Percentiles rank a stretch among this genome's conserved stretches.
These are phyloP conservation scores for Oasisia sp. DNA, from an alignment of 2,888 invertebrate species.

Conservation along the genomic window DNA sequence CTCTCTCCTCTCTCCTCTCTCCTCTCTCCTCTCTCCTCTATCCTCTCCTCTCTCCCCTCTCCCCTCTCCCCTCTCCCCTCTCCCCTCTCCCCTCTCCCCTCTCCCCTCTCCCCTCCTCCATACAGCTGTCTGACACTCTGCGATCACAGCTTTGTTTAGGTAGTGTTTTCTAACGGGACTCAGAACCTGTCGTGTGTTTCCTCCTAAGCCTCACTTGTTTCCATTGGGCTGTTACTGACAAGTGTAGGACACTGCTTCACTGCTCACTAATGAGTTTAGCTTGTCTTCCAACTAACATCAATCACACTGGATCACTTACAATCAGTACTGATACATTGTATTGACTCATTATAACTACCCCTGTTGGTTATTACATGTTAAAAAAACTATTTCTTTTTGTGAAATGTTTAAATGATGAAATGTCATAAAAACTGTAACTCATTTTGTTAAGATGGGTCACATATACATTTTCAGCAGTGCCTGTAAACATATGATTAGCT, in stretches of 20 bases:
- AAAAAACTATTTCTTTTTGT: background rate
- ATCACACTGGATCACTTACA: background rate
- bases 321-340: background rate
- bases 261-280: background rate
- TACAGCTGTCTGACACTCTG: too few species aligned
- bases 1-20: too few species aligned
- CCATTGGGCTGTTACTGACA: background rate
- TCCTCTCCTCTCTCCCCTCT: too few species aligned
- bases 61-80: too few species aligned
- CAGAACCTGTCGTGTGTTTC: background rate
- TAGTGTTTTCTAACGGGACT: background rate
- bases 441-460: too few species aligned
- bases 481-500: too few species aligned
- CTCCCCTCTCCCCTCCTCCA: too few species aligned
- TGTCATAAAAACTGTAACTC: background rate
- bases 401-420: background rate
- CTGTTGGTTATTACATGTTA: background rate
- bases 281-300: background rate
- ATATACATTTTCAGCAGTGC: too few species aligned
- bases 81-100: too few species aligned
- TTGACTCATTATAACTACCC: background rate
- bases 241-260: background rate
- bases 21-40: too few species aligned
- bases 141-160: too few species aligned
- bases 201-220: background rate